phyloP scores from a whole-genome alignment of 2,797 vertebrate species.

The Scomberomorus guttatus region DNA sequence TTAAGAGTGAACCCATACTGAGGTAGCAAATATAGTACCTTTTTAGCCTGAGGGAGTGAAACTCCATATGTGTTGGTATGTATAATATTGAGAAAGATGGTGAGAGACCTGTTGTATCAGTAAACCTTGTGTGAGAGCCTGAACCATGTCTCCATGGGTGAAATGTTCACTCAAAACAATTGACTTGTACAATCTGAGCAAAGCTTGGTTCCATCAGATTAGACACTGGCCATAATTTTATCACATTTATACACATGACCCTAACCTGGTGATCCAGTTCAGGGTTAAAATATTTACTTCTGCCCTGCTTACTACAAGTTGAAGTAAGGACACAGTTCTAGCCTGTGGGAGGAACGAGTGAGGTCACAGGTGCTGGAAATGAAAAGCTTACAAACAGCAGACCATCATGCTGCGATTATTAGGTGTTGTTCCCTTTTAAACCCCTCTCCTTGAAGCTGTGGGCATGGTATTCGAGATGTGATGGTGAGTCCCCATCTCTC shows the following conservation, averaged over 20 bases:
- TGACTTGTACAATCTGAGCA: no score
- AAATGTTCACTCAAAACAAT: background rate
- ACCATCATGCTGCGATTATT: constrained; percentile 21
- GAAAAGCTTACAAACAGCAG: constrained; percentile 21
- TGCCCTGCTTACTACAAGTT: background rate
- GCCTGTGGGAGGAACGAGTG: background rate
- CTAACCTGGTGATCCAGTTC: background rate
- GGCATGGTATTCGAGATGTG: constrained; percentile 22
- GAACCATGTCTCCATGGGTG: constrained; percentile 23
- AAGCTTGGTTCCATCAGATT: background rate
- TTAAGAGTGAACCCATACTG: background rate
- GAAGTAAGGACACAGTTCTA: constrained; percentile 13
- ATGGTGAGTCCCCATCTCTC: constrained; percentile 18
- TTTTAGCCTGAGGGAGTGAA: background rate
- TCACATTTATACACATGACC: background rate
- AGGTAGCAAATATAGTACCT: background rate
- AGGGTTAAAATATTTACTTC: background rate
- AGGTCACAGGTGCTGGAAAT: constrained; percentile 36
- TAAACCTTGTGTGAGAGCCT: background rate
- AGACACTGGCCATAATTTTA: background rate
- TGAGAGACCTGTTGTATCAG: constrained; percentile 3
- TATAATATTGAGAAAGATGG: constrained; percentile 11
- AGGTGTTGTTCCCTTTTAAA: constrained; percentile 41
- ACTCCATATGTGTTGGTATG: constrained; percentile 17
- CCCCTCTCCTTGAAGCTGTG: constrained; percentile 16